Evolutionary conservation across 2,797 vertebrate species (phyloP).

Genomic region (Babyrousa celebensis): DNA sequence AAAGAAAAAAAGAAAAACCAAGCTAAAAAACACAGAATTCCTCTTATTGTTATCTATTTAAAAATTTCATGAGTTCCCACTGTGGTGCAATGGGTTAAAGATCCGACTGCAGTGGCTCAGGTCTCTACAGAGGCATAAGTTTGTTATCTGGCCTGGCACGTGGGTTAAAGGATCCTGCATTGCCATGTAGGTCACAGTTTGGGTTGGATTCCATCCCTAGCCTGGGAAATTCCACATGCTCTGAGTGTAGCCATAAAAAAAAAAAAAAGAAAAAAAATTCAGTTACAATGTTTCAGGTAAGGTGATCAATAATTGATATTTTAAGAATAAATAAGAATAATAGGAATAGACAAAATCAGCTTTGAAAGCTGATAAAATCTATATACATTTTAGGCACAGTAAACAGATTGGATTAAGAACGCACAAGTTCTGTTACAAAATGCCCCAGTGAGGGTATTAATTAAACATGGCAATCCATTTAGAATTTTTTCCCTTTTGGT

Average conservation of each 20-base stretch:
- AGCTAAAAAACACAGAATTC: background rate
- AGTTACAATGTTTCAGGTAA: background rate
- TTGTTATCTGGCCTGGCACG: too few relatives aligned
- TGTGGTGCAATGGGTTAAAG: too few relatives aligned
- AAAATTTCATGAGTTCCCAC: background rate
- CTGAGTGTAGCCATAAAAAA: too few relatives aligned
- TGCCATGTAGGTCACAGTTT: too few relatives aligned
- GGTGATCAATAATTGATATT: background rate
- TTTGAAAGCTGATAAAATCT: constrained; percentile 22
- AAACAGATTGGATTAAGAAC: background rate
- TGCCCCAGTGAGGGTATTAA: background rate
- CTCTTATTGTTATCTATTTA: background rate
- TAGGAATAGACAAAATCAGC: background rate
- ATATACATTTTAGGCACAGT: background rate
- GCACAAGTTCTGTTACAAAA: background rate
- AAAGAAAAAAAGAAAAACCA: background rate
- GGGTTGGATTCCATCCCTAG: too few relatives aligned
- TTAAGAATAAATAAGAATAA: background rate
- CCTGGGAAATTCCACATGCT: too few relatives aligned
- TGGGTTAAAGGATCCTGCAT: too few relatives aligned
- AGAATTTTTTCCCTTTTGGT: constrained; percentile 20
- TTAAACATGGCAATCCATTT: background rate
- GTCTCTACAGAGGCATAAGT: too few relatives aligned
- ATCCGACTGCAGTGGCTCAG: too few relatives aligned
- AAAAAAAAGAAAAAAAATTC: too few relatives aligned